These are phyloP conservation scores for Ammodytes dubius DNA, from an alignment of 2,113 vertebrate species.

Conservation along the genomic window DNA sequence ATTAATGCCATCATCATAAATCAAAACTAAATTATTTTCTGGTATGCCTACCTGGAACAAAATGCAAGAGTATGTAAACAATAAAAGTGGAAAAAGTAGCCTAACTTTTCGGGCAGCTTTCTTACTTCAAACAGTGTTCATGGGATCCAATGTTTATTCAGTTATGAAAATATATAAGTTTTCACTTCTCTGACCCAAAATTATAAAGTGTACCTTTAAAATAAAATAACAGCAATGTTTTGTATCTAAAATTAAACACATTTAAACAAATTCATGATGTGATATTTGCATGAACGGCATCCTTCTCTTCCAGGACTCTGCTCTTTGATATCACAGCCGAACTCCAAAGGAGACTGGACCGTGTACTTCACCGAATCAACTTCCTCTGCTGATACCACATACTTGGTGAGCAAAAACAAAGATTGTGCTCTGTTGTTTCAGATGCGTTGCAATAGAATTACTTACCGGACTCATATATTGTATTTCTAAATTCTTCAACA, in stretches of 20 bases:
- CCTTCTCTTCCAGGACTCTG: slow-evolving; percentile 87
- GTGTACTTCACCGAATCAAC: slow-evolving; percentile 88
- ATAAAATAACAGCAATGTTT: not conserved
- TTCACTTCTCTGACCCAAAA: too few species aligned
- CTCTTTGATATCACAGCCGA: slow-evolving; percentile 84
- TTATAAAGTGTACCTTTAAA: not conserved
- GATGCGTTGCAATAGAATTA: not conserved
- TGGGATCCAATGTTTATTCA: too few species aligned
- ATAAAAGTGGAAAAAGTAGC: too few species aligned
- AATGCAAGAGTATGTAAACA: too few species aligned
- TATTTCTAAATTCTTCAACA: slow-evolving; percentile 54
- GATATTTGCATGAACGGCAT: not conserved
- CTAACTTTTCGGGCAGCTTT: too few species aligned
- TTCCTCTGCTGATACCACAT: slow-evolving; percentile 80
- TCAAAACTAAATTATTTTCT: too few species aligned
- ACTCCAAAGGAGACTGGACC: slow-evolving; percentile 90
- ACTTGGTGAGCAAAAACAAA: slow-evolving; percentile 78
- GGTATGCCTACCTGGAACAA: too few species aligned
- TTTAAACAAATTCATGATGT: not conserved
- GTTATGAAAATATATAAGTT: too few species aligned
- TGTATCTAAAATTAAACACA: not conserved
- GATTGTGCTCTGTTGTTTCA: not conserved
- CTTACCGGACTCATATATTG: not conserved
- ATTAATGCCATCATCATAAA: too few species aligned
- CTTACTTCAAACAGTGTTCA: too few species aligned